Evolutionary conservation across 64 coral and sea anemone genomes (phyloP), one percentile per base, ranked within the genome.

Genomic region (Montipora foliosa): DNA sequence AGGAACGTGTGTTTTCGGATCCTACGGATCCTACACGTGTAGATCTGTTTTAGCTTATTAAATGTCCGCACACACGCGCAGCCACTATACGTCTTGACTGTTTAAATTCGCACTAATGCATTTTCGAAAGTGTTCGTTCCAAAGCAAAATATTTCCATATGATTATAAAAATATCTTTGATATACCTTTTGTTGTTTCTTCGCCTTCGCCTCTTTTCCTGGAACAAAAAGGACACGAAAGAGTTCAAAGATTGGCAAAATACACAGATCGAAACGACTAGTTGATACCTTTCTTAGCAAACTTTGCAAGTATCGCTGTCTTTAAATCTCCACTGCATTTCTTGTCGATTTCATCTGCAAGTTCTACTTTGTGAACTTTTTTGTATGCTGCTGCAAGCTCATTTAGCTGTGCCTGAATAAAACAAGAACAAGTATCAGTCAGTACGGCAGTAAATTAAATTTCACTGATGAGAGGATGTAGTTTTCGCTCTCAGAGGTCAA

Each of bases 311-410:
- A 96, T 49, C 11, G 90, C 52, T 14, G 67, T 49, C 73, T 93
- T 93, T 17, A 96, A 81, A 48, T 96, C 91, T 60, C 95, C 91
- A 70, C 44, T 94, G 44, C 91, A 96, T 77, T 93, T 96, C 77
- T 96, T 93, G 8, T 90, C 91, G 49, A 96, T 85, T 57, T 96
- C 95, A 79, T 96, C 86, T 19, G 76, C 80, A 8, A 96, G 88
- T 52, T 92, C 88, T n/a, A 9, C 20, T 73, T 96, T 93, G 7
- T 93, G 82, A 78, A 44, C 73, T 81, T 90, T 93, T 64, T 90
- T 96, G 61, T 96, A 93, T 1, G 80, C 48, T 59, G 79, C 79
- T 12, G 16, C 48, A 8, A 93, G 44, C 57, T 96, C 74, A 8
- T 12, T 57, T 24, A 96, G 69, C 74, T 96, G 79, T 19, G 46